A percentile compares a stretch with the other conserved stretches of the same genome.
phyloP scores from a whole-genome alignment of 2,113 vertebrate genomes.

The Sinocyclocheilus anshuiensis region DNA sequence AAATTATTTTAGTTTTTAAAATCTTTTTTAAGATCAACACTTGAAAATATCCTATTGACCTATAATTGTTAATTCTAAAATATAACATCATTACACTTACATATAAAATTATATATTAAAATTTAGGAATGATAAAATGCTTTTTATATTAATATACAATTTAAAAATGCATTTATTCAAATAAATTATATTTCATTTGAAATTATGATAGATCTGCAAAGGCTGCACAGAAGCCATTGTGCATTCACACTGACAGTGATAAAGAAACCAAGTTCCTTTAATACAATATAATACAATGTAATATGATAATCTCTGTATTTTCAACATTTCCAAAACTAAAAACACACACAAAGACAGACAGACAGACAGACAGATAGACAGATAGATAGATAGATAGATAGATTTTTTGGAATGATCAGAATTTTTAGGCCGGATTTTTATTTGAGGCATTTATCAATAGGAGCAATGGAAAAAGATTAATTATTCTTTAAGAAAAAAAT shows the following conservation, averaged over 20 bases:
- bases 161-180: background rate
- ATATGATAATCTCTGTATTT: background rate
- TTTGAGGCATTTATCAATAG: too few relatives aligned
- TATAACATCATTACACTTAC: background rate
- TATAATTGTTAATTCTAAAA: background rate
- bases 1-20: background rate
- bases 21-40: background rate
- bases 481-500: too few relatives aligned
- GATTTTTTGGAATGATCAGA: too few relatives aligned
- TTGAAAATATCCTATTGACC: background rate
- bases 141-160: too few relatives aligned
- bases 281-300: background rate
- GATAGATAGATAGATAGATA: background rate
- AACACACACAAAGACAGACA: background rate
- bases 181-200: background rate
- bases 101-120: background rate
- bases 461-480: too few relatives aligned
- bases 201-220: too few relatives aligned
- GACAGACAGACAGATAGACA: background rate
- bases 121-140: background rate
- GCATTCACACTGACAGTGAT: background rate
- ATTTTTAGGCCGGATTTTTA: too few relatives aligned
- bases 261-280: background rate
- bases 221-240: background rate
- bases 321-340: too few relatives aligned